Conservation (phyloP, 1,140 invertebrate species). For the Papilio xuthus region DNA sequence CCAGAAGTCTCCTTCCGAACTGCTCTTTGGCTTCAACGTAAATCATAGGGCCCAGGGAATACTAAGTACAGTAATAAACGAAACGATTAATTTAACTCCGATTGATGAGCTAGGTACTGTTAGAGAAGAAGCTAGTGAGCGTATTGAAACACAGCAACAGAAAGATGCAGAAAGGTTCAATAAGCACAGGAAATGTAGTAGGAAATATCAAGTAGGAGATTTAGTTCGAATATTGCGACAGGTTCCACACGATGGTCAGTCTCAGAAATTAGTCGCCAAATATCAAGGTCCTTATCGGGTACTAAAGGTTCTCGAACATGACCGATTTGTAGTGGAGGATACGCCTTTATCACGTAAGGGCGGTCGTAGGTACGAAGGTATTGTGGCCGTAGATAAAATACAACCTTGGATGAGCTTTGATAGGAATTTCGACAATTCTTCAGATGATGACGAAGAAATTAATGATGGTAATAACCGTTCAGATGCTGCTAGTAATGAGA, state of each 20-base stretch:
- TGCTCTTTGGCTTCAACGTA: slow-evolving; percentile 40
- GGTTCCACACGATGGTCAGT: slow-evolving; percentile 32
- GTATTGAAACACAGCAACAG: slow-evolving; percentile 26
- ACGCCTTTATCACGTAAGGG: too few species aligned
- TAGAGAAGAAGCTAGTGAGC: background rate
- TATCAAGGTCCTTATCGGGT: slow-evolving; percentile 41
- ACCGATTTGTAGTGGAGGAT: slow-evolving; percentile 6
- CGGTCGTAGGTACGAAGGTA: slow-evolving; percentile 34
- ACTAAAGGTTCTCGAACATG: slow-evolving; percentile 34
- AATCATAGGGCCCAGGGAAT: slow-evolving; percentile 34
- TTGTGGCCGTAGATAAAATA: slow-evolving; percentile 40
- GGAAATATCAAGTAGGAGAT: background rate
- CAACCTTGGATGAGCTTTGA: slow-evolving; percentile 40
- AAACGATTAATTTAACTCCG: background rate
- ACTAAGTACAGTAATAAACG: slow-evolving; percentile 36
- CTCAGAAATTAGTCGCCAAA: slow-evolving; percentile 36
- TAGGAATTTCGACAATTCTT: slow-evolving; percentile 29
- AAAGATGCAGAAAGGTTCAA: slow-evolving; percentile 34
- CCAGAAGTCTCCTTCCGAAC: slow-evolving; percentile 37
- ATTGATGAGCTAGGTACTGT: too few species aligned
- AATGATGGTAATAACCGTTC: slow-evolving; percentile 2
- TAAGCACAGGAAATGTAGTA: slow-evolving; percentile 9
- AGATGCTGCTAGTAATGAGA: slow-evolving; percentile 3
- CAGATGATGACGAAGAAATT: slow-evolving; percentile 24
- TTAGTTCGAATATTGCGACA: slow-evolving; percentile 25